A percentile compares a stretch with the other conserved stretches of the same genome.
These are phyloP conservation scores for Mythimna lalbum DNA, from an alignment of 2,888 invertebrate species.

Conservation along the genomic window DNA sequence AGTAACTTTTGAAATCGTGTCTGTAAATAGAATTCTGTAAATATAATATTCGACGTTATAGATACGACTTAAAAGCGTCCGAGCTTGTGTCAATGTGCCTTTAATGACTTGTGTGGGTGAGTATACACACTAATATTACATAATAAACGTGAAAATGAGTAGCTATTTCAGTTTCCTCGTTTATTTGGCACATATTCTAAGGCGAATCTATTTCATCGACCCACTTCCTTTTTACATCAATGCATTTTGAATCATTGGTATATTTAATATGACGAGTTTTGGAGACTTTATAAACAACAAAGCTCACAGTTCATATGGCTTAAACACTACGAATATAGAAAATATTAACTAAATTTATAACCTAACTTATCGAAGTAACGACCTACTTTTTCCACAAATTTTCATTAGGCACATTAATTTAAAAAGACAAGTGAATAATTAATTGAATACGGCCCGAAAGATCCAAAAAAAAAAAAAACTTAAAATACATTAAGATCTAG, in stretches of 20 bases:
- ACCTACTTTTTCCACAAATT: slow-evolving; percentile 39
- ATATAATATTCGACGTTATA: background rate
- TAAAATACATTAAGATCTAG: slow-evolving; percentile 27
- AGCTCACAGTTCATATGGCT: slow-evolving; percentile 1
- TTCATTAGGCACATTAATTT: slow-evolving; percentile 47
- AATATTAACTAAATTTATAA: slow-evolving; percentile 50
- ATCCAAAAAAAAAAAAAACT: background rate
- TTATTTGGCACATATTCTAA: slow-evolving; percentile 4
- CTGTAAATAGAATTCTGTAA: slow-evolving; percentile 10
- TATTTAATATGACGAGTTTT: background rate
- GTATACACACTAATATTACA: slow-evolving; percentile 4
- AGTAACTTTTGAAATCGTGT: slow-evolving; percentile 8
- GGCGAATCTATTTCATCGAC: background rate
- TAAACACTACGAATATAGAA: slow-evolving; percentile 44
- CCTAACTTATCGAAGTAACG: slow-evolving; percentile 48
- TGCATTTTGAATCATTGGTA: background rate
- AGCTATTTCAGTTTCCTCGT: background rate
- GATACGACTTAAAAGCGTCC: background rate
- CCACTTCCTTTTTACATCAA: background rate
- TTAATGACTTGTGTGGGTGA: slow-evolving; percentile 12
- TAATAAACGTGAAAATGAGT: slow-evolving; percentile 10
- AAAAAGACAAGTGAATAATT: slow-evolving; percentile 50
- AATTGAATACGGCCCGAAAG: slow-evolving; percentile 26
- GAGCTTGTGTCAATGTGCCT: slow-evolving; percentile 22
- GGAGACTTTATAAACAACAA: background rate